These are phyloP conservation scores for Amia ocellicauda DNA, from an alignment of 2,113 vertebrate genomes.

Conservation along the genomic window DNA sequence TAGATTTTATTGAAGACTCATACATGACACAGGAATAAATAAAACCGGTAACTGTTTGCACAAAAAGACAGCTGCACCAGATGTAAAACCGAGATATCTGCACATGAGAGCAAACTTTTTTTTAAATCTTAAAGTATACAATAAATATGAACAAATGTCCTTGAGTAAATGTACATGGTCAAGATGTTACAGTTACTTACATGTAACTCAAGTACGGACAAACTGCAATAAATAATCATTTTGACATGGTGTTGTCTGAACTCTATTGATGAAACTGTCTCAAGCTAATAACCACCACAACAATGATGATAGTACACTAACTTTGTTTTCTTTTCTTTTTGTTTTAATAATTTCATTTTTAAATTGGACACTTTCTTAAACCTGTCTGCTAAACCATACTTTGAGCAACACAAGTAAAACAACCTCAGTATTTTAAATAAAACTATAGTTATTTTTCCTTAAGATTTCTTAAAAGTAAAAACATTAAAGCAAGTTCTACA, in stretches of 20 bases:
- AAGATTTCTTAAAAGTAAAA: slow-evolving; percentile 60
- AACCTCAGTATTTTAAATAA: slow-evolving; percentile 39
- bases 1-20: slow-evolving; percentile 90
- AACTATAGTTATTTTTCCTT: slow-evolving; percentile 27
- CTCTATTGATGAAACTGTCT: slow-evolving; percentile 52
- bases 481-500: slow-evolving; percentile 40
- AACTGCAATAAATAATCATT: slow-evolving; percentile 85
- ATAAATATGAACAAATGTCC: slow-evolving; percentile 81
- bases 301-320: slow-evolving; percentile 59
- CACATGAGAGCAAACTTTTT: slow-evolving; percentile 60
- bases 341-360: slow-evolving; percentile 18
- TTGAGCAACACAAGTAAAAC: slow-evolving; percentile 34
- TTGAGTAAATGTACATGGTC: slow-evolving; percentile 62
- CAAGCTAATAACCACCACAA: slow-evolving; percentile 46
- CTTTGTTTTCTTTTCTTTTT: slow-evolving; percentile 25
- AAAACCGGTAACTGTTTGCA: slow-evolving; percentile 83
- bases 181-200: slow-evolving; percentile 55
- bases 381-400: slow-evolving; percentile 60
- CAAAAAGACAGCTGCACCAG: slow-evolving; percentile 63
- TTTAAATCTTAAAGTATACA: slow-evolving; percentile 57
- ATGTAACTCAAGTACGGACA: slow-evolving; percentile 51
- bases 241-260: slow-evolving; percentile 45
- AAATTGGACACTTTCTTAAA: slow-evolving; percentile 22
- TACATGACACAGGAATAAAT: slow-evolving; percentile 96
- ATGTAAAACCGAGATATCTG: slow-evolving; percentile 57